Conservation (phyloP, 2,888 invertebrate species). For the Hermaeophaga mercurialis region DNA sequence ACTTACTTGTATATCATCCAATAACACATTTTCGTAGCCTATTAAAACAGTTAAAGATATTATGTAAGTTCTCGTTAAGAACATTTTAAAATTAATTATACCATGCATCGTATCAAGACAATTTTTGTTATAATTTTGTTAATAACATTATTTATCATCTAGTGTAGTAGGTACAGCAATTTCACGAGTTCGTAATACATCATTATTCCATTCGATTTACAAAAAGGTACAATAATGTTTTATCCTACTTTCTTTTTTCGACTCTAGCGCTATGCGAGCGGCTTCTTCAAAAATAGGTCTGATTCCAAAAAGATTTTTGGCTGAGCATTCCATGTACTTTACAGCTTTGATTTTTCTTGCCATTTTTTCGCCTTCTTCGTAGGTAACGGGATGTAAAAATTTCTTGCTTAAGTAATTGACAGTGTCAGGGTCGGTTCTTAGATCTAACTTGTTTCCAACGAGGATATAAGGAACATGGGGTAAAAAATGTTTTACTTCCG, state of each 20-base stretch:
- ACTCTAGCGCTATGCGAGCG: constrained; percentile 51
- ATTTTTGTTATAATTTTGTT: neutral
- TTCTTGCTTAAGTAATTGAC: constrained; percentile 56
- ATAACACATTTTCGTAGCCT: no score
- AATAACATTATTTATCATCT: neutral
- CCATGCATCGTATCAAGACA: neutral
- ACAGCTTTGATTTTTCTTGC: constrained; percentile 64
- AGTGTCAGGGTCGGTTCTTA: constrained; percentile 55
- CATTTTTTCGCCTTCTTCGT: constrained; percentile 62
- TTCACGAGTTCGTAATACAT: neutral
- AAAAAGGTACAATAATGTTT: constrained; percentile 17
- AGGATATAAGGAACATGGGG: constrained; percentile 65
- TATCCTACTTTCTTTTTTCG: constrained; percentile 24
- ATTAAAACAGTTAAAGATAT: neutral
- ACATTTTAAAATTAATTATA: neutral
- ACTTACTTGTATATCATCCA: no score
- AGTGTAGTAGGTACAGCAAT: neutral
- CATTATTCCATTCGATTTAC: neutral
- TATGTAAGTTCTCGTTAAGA: neutral
- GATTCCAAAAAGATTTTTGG: constrained; percentile 67
- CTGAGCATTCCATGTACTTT: constrained; percentile 67
- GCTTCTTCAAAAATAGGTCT: constrained; percentile 67
- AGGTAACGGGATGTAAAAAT: constrained; percentile 61
- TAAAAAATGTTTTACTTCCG: constrained; percentile 67
- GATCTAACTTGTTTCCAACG: constrained; percentile 66